Evolutionary conservation across 2,113 vertebrate genomes (phyloP), one percentile per base, ranked within the genome.

Genomic region (Boleophthalmus pectinirostris): DNA sequence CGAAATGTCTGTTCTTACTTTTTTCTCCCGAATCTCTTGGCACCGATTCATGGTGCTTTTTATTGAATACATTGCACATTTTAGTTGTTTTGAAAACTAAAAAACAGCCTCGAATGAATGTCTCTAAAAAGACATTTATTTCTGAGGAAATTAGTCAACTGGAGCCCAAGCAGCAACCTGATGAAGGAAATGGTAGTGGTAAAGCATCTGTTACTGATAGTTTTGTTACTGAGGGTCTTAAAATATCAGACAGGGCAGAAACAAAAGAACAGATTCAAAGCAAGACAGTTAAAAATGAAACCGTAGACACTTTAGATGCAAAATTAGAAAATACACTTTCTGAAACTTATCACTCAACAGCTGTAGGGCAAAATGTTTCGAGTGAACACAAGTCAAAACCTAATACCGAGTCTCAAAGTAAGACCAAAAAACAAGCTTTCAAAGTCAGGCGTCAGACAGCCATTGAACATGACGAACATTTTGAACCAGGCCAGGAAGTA

Each of bases 11-110:
- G 35, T 88, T 7, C 83, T 87, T 29, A 83, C 75, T 51, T 70
- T 66, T 73, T 60, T 79, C 12, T 5, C 35, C 53, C 38, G 87
- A 85, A 91, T 72, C 75, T 89, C 89, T 92, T 90, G 87, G 85
- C 75, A 80, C 80, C 63, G 63, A 67, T 8, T 3, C 46, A 77
- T 87, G 87, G 80, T 89, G 86, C 85, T 77, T 80, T 85, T 35
- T 86, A 63, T 35, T 12, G n/a, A 23, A 14, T 20, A 60, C 46
- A 70, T 74, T 77, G 58, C 69, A 73, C 45, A 66, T 51, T 79
- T 54, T 72, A 91, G 81, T n/a, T 1, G 21, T 38, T 38, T 49
- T 45, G 66, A 70, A 13, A 35, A 63, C 60, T 23, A 5, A 20
- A 47, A 16, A 77, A 78, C 64, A 66, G 71, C 45, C 74, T 58